A percentile compares a stretch with the other conserved stretches of the same genome.
Conservation (phyloP, 2,888 invertebrate species). For the Macrosiphum euphorbiae region DNA sequence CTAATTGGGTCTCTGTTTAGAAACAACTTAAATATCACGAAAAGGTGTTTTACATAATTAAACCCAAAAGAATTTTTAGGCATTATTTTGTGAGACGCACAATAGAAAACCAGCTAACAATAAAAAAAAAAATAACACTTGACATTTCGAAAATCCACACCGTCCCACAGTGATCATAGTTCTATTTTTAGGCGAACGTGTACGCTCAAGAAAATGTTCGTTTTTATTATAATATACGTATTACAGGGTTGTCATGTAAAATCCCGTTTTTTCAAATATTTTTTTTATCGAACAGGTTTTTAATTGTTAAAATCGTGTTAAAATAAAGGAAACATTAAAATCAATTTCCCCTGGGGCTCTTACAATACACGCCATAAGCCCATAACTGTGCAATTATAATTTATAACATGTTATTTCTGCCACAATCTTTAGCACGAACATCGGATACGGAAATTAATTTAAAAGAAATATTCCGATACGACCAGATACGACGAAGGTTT, state of each 20-base stretch:
- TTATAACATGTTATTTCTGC: background rate
- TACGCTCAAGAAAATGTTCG: background rate
- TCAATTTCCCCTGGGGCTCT: background rate
- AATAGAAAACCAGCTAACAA: background rate
- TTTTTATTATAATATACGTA: background rate
- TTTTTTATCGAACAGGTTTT: background rate
- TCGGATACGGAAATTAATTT: background rate
- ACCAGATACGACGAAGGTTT: background rate
- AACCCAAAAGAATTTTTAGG: background rate
- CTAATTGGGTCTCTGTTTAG: background rate
- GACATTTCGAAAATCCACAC: constrained; percentile 16
- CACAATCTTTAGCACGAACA: background rate
- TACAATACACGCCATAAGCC: background rate
- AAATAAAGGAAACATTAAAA: background rate
- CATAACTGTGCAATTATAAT: background rate
- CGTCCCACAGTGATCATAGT: background rate
- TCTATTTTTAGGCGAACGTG: background rate
- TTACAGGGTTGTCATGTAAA: background rate
- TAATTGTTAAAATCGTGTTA: background rate
- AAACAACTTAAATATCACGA: constrained; percentile 28
- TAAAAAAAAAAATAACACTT: background rate
- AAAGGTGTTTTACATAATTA: constrained; percentile 32
- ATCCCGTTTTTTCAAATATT: background rate
- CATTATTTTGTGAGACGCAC: background rate
- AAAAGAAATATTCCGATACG: background rate